These are phyloP conservation scores for Dorcus hopei DNA, from an alignment of 2,888 invertebrate species.

Conservation along the genomic window DNA sequence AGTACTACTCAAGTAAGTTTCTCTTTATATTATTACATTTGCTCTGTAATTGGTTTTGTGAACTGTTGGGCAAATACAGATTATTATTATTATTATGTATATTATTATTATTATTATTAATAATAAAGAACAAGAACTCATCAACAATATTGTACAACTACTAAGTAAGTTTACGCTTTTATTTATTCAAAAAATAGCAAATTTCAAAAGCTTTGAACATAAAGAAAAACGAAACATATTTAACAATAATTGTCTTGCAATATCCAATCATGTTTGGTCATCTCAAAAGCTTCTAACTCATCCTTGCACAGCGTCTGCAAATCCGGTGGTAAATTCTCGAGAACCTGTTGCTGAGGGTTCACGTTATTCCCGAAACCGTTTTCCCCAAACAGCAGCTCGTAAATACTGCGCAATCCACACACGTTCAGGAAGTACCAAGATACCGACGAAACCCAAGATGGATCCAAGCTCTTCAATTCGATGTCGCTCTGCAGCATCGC, in stretches of 20 bases:
- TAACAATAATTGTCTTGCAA: slow-evolving; percentile 55
- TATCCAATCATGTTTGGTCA: slow-evolving; percentile 87
- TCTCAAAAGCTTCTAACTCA: slow-evolving; percentile 96
- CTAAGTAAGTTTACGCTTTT: too few species aligned
- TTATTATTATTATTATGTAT: too few species aligned
- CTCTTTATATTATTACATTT: too few species aligned
- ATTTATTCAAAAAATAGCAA: not conserved
- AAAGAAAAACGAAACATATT: not conserved
- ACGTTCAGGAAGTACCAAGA: slow-evolving; percentile 99
- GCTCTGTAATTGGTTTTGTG: too few species aligned
- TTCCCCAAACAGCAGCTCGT: slow-evolving; percentile 91
- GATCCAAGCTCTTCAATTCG: slow-evolving; percentile 87
- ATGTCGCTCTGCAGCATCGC: slow-evolving; percentile 97
- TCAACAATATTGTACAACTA: too few species aligned
- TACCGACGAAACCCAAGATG: slow-evolving; percentile 97
- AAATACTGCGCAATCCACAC: slow-evolving; percentile 92
- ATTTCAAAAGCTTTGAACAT: not conserved
- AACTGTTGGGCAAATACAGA: too few species aligned
- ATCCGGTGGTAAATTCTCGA: slow-evolving; percentile 90
- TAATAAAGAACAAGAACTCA: too few species aligned
- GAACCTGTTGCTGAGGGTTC: slow-evolving; percentile 93
- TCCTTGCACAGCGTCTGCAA: slow-evolving; percentile 96
- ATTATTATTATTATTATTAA: too few species aligned
- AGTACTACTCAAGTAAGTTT: too few species aligned
- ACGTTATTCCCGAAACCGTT: slow-evolving; percentile 82